These are phyloP conservation scores for Nicator chloris DNA, from an alignment of 2,113 vertebrate genomes.

Conservation along the genomic window DNA sequence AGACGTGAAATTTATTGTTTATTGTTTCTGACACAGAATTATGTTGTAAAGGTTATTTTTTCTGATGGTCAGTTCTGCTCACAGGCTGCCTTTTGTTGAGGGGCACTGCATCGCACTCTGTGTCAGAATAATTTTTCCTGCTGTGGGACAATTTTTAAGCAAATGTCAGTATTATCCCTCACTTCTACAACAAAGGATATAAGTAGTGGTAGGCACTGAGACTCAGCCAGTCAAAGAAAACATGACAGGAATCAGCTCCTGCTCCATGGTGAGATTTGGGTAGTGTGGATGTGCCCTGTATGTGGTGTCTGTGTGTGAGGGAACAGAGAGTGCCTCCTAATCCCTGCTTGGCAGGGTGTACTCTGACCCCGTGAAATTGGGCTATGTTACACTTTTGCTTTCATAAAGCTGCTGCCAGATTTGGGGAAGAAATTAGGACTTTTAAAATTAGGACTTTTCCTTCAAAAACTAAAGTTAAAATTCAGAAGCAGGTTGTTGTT, in stretches of 20 bases:
- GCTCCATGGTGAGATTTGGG: background rate
- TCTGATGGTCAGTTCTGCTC: background rate
- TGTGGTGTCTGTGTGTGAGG: background rate
- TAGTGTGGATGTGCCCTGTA: background rate
- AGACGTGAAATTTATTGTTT: background rate
- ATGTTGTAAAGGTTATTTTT: background rate
- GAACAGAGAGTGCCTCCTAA: background rate
- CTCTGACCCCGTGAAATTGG: fast-evolving
- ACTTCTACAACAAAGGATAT: background rate
- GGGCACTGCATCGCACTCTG: background rate
- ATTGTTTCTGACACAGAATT: background rate
- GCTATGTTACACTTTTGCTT: background rate
- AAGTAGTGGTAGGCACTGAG: background rate
- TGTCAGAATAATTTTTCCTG: background rate
- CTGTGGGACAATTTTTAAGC: background rate
- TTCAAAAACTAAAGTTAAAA: background rate
- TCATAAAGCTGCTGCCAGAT: background rate
- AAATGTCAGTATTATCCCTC: background rate
- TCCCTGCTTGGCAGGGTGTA: background rate
- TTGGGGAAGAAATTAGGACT: background rate
- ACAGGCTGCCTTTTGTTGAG: background rate
- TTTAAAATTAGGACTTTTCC: background rate
- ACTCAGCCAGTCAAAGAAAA: background rate
- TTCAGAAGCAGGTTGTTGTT: background rate
- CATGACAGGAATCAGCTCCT: background rate